Conservation (phyloP, 2,113 vertebrate species). For the Carassius auratus region DNA sequence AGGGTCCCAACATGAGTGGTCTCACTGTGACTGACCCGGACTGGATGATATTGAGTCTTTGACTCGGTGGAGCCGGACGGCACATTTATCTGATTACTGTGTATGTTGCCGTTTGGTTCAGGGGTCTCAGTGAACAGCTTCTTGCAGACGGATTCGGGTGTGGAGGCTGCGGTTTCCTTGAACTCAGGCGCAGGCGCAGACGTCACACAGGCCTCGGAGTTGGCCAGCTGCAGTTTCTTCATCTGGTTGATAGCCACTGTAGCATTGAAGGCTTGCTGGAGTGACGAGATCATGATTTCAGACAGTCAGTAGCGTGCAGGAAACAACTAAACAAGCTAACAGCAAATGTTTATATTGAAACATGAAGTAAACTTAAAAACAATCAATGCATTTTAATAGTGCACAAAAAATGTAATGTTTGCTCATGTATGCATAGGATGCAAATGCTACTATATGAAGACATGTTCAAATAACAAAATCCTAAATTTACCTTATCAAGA, state of each 20-base stretch:
- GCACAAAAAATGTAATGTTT: background rate
- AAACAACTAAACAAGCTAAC: background rate
- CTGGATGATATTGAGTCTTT: slow-evolving; percentile 65
- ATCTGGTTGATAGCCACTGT: slow-evolving; percentile 91
- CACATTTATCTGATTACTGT: slow-evolving; percentile 55
- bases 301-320: background rate
- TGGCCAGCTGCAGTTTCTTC: slow-evolving; percentile 89
- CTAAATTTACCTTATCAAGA: too few relatives aligned
- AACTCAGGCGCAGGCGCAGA: slow-evolving; percentile 56
- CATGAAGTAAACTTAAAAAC: background rate
- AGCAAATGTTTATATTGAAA: background rate
- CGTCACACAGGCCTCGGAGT: slow-evolving; percentile 54
- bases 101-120: background rate
- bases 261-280: slow-evolving; percentile 92
- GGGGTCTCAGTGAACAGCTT: slow-evolving; percentile 18
- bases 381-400: background rate
- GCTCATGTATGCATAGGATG: background rate
- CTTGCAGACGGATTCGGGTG: slow-evolving; percentile 56
- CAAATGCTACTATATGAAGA: background rate
- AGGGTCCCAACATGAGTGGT: slow-evolving; percentile 58
- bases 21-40: slow-evolving; percentile 65
- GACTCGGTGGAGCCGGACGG: slow-evolving; percentile 48
- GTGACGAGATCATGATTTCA: slow-evolving; percentile 8
- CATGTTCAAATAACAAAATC: too few relatives aligned
- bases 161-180: slow-evolving; percentile 63